Percentiles rank a stretch among this genome's conserved stretches.
Conservation (phyloP, 2,113 vertebrate species). For the Lepisosteus osseus region DNA sequence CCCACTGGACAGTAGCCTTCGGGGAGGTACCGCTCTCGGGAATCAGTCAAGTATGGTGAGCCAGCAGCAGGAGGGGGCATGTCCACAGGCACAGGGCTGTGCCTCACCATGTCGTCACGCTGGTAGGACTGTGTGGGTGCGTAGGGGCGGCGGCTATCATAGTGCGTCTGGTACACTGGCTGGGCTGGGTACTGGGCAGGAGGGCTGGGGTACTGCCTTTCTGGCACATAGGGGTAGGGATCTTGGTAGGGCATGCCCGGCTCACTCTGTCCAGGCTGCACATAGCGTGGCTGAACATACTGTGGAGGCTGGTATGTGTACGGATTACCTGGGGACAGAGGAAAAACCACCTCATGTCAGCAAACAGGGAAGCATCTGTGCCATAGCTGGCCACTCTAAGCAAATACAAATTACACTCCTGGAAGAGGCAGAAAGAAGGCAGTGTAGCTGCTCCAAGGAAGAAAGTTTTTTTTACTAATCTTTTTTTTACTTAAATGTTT, state of each 20-base stretch:
- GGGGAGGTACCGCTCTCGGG: conserved; percentile 74
- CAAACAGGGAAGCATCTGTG: background rate
- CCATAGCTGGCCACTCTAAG: no score
- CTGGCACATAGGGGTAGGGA: conserved; percentile 82
- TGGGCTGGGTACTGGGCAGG: conserved; percentile 75
- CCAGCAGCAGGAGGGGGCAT: conserved; percentile 68
- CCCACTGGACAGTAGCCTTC: conserved; percentile 81
- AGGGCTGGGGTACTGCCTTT: conserved; percentile 76
- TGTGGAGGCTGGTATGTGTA: conserved; percentile 78
- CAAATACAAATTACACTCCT: no score
- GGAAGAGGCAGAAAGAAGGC: no score
- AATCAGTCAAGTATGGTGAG: conserved; percentile 80
- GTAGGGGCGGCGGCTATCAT: conserved; percentile 78
- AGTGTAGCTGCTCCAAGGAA: no score
- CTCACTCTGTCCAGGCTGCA: conserved; percentile 69
- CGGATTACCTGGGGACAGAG: conserved; percentile 71
- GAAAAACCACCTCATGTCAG: no score
- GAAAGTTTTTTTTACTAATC: no score
- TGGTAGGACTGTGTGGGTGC: conserved; percentile 75
- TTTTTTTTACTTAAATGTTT: no score
- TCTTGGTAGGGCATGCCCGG: conserved; percentile 80
- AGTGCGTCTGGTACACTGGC: conserved; percentile 79
- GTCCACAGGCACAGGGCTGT: conserved; percentile 85
- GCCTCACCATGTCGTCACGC: conserved; percentile 83
- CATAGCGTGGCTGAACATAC: conserved; percentile 78